Conservation (phyloP, 2,888 invertebrate genomes). For the Morinoia aosen region DNA sequence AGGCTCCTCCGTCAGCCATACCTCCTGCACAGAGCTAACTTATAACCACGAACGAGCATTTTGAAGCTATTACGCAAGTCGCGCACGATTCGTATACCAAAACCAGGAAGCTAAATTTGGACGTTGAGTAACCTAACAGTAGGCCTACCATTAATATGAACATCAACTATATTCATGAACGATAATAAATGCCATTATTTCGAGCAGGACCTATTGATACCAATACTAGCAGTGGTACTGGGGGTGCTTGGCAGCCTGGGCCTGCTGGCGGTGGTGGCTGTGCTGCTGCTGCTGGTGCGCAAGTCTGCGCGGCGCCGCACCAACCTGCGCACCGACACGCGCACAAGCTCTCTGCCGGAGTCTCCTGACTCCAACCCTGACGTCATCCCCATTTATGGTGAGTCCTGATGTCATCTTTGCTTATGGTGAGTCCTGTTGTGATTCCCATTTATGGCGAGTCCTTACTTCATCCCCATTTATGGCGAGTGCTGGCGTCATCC, state of each 20-base stretch:
- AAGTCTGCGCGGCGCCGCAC: background rate
- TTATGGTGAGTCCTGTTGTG: background rate
- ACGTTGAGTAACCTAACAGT: background rate
- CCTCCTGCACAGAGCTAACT: no score
- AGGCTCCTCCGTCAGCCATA: no score
- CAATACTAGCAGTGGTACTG: conserved; percentile 29
- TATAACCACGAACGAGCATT: background rate
- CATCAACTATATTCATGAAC: background rate
- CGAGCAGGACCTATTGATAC: background rate
- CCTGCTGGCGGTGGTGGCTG: conserved; percentile 22
- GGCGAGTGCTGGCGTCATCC: conserved; percentile 9
- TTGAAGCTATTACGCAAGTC: background rate
- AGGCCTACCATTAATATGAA: background rate
- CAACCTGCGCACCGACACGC: background rate
- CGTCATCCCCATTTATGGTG: conserved; percentile 36
- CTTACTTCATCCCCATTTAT: background rate
- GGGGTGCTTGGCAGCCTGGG: conserved; percentile 38
- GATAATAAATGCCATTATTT: background rate
- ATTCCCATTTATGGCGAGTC: background rate
- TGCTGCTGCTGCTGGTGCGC: conserved; percentile 15
- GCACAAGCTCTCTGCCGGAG: conserved; percentile 18
- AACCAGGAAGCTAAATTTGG: background rate
- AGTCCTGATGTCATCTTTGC: background rate
- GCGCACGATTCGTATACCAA: background rate
- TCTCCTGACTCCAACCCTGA: conserved; percentile 46